Percentiles rank a stretch among this genome's conserved stretches.
phyloP scores from a whole-genome alignment of 2,888 invertebrate species.

The Mechanitis messenoides region DNA sequence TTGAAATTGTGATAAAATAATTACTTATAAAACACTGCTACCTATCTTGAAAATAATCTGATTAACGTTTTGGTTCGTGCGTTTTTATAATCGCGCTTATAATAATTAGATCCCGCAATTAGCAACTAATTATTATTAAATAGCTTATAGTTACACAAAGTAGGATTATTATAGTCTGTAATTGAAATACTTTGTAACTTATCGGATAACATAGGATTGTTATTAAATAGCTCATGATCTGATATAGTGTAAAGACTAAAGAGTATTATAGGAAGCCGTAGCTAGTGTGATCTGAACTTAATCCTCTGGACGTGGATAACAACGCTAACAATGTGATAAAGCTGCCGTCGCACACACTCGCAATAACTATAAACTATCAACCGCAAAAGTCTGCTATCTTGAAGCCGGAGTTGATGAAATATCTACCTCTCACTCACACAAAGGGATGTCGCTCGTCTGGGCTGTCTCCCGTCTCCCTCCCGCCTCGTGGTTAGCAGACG shows the following conservation, averaged over 20 bases:
- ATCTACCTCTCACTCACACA: slow-evolving; percentile 62
- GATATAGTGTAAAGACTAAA: slow-evolving; percentile 49
- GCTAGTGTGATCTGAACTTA: slow-evolving; percentile 62
- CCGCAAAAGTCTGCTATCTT: slow-evolving; percentile 76
- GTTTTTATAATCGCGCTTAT: not conserved
- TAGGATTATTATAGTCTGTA: not conserved
- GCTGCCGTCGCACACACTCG: slow-evolving; percentile 68
- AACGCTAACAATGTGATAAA: slow-evolving; percentile 75
- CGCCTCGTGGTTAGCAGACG: slow-evolving; percentile 44
- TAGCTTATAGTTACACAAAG: not conserved
- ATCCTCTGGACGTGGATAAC: slow-evolving; percentile 70
- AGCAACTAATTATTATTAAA: not conserved
- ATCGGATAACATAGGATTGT: slow-evolving; percentile 12
- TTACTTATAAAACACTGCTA: not conserved
- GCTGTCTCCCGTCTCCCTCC: slow-evolving; percentile 47
- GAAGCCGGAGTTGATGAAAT: slow-evolving; percentile 68
- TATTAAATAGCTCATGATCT: slow-evolving; percentile 26
- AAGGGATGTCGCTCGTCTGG: slow-evolving; percentile 30
- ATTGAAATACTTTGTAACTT: slow-evolving; percentile 2
- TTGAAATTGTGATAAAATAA: slow-evolving; percentile 38
- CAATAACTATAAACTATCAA: slow-evolving; percentile 77
- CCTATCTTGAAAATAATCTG: slow-evolving; percentile 1
- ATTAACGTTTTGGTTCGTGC: not conserved
- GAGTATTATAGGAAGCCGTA: slow-evolving; percentile 56
- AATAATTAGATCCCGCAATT: not conserved